These are phyloP conservation scores for Ailurus styani DNA, from an alignment of 2,113 vertebrate genomes.

Conservation along the genomic window DNA sequence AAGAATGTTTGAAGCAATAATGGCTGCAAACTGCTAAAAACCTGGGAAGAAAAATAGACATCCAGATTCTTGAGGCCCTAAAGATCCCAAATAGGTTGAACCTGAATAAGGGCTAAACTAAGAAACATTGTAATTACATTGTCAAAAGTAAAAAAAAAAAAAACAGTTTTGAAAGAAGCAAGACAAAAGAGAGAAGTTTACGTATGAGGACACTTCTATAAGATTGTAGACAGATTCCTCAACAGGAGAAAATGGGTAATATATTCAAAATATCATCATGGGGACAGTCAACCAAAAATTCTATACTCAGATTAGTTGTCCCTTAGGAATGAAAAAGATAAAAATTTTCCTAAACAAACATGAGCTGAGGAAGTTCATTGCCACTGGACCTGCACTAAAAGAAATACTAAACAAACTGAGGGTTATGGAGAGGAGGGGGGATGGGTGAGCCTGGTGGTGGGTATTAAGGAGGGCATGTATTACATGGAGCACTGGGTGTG, in stretches of 20 bases:
- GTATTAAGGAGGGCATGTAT: too few species aligned
- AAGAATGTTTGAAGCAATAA: neutral
- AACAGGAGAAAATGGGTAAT: neutral
- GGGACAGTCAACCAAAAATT: neutral
- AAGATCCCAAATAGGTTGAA: neutral
- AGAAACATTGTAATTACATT: neutral
- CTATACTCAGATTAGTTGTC: neutral
- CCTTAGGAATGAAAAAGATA: neutral
- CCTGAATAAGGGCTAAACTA: neutral
- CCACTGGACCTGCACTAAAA: neutral
- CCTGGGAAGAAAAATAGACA: neutral
- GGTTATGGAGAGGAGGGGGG: too few species aligned
- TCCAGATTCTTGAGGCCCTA: neutral
- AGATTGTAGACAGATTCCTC: neutral
- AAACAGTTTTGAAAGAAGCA: neutral
- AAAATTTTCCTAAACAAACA: neutral
- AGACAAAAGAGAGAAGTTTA: neutral
- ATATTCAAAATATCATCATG: neutral
- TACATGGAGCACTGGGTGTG: too few species aligned
- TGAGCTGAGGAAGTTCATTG: neutral
- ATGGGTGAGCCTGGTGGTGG: too few species aligned
- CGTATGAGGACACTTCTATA: neutral
- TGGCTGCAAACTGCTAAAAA: neutral
- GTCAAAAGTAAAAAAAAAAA: neutral
- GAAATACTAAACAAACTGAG: neutral